Evolutionary conservation across 2,888 invertebrate genomes (phyloP).

Genomic region (Blastobasis lacticolella): DNA sequence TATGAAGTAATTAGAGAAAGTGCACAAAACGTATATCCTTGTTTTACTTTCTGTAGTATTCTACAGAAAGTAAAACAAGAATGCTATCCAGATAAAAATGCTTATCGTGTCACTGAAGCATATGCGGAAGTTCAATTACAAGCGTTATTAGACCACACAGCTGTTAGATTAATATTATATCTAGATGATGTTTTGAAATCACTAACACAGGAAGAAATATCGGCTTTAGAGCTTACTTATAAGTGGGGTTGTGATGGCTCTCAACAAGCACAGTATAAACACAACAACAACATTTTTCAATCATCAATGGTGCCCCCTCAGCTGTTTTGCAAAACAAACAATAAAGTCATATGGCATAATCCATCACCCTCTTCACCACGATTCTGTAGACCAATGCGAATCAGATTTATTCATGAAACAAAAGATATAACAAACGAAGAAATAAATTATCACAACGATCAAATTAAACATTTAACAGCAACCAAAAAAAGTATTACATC

Average conservation of each 20-base stretch:
- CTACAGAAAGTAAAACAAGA: no score
- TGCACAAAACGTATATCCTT: no score
- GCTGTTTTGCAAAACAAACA: constrained; percentile 10
- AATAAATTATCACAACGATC: constrained; percentile 15
- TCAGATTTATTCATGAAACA: constrained; percentile 19
- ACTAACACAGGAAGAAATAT: no score
- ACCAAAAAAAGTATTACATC: background rate
- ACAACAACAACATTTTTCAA: constrained; percentile 16
- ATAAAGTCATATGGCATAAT: constrained; percentile 23
- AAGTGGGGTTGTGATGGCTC: no score
- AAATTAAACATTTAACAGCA: background rate
- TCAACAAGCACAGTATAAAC: constrained; percentile 20
- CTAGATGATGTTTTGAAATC: no score
- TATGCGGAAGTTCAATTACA: no score
- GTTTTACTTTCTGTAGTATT: constrained; percentile 18
- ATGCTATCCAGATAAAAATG: no score
- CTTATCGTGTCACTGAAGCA: no score
- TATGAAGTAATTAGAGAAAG: no score
- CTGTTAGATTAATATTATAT: no score
- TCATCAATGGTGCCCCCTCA: constrained; percentile 21
- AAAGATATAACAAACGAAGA: constrained; percentile 18
- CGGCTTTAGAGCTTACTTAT: no score
- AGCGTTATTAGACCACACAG: no score
- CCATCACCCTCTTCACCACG: constrained; percentile 21
- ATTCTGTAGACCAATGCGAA: constrained; percentile 23